Conservation (phyloP, 2,888 invertebrate species). For the Nycteola revayana region DNA sequence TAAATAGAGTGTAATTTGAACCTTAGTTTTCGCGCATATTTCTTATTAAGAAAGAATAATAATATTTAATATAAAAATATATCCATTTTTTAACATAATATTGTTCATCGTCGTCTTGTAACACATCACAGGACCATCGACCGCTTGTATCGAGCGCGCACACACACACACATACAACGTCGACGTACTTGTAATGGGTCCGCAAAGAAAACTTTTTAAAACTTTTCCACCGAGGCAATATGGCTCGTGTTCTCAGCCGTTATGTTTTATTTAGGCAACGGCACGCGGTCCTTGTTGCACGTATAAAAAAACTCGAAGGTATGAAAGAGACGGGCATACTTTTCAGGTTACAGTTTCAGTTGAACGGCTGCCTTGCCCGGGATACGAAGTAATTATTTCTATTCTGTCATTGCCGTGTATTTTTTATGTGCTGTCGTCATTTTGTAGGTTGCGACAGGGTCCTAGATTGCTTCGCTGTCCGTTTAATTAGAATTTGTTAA, state of each 20-base stretch:
- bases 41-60: no score
- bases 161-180: slow-evolving; percentile 68
- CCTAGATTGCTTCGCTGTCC: slow-evolving; percentile 27
- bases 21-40: no score
- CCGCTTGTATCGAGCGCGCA: slow-evolving; percentile 65
- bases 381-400: slow-evolving; percentile 82
- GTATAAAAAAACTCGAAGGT: slow-evolving; percentile 32
- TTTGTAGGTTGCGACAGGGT: slow-evolving; percentile 43
- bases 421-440: slow-evolving; percentile 71
- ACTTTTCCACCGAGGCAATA: slow-evolving; percentile 83
- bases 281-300: slow-evolving; percentile 59
- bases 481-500: slow-evolving; percentile 27
- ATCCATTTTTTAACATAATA: slow-evolving; percentile 14
- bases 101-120: slow-evolving; percentile 24
- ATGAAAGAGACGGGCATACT: slow-evolving; percentile 54
- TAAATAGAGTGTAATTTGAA: no score
- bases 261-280: slow-evolving; percentile 80
- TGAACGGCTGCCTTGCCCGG: slow-evolving; percentile 73
- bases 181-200: slow-evolving; percentile 79
- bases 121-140: slow-evolving; percentile 59
- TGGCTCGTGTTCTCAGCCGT: slow-evolving; percentile 81
- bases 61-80: no score
- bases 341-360: slow-evolving; percentile 41
- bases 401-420: slow-evolving; percentile 81
- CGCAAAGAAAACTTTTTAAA: slow-evolving; percentile 83